A percentile compares a stretch with the other conserved stretches of the same genome.
phyloP scores from a whole-genome alignment of 2,888 invertebrate genomes.

The Cactoblastis cactorum region DNA sequence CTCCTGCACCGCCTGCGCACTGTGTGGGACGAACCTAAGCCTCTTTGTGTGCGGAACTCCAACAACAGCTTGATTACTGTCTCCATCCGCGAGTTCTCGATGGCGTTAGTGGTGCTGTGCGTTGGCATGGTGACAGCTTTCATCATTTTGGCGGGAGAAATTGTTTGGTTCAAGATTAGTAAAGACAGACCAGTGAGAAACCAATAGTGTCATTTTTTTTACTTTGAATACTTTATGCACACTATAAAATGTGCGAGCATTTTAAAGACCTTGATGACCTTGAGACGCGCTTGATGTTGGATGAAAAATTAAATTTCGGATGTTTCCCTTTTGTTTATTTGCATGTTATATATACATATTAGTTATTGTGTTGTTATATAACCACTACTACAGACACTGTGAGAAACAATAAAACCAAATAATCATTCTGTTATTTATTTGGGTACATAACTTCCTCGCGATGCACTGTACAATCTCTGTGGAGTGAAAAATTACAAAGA shows the following conservation, averaged over 20 bases:
- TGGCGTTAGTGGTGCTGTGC: constrained; percentile 72
- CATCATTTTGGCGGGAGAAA: constrained; percentile 52
- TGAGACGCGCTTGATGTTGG: too few relatives aligned
- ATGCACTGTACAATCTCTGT: constrained; percentile 43
- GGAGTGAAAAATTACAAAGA: constrained; percentile 63
- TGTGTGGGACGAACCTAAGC: constrained; percentile 80
- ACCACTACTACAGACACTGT: too few relatives aligned
- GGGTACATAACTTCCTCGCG: constrained; percentile 53
- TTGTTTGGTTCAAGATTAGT: constrained; percentile 26
- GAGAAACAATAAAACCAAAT: constrained; percentile 22
- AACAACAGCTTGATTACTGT: constrained; percentile 73
- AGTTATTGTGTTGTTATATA: too few relatives aligned
- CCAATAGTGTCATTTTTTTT: not conserved
- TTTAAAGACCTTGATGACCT: too few relatives aligned
- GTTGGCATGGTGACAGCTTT: constrained; percentile 65
- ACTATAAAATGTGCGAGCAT: too few relatives aligned
- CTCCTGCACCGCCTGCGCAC: constrained; percentile 77
- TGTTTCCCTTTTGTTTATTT: too few relatives aligned
- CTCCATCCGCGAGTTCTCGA: constrained; percentile 78
- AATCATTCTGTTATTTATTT: constrained; percentile 54
- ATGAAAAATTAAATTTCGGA: too few relatives aligned
- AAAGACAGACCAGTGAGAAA: not conserved
- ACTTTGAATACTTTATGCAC: too few relatives aligned
- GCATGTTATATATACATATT: too few relatives aligned
- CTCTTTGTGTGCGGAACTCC: constrained; percentile 74